phyloP scores from a whole-genome alignment of 2,888 invertebrate genomes.

The Eristalinus sepulchralis region DNA sequence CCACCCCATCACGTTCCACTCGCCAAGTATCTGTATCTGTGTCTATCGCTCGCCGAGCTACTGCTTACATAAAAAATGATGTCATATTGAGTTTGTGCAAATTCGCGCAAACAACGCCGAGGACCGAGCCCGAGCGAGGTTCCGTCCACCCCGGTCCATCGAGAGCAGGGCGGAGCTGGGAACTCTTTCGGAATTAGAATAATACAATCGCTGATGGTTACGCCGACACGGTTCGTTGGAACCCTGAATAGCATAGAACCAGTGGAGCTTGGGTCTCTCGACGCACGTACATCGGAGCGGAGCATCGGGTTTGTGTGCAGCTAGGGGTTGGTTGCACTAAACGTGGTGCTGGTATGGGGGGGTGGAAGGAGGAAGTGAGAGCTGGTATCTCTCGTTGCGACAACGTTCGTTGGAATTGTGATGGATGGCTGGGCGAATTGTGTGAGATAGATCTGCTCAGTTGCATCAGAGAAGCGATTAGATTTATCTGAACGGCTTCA shows the following conservation, averaged over 20 bases:
- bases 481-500: conserved; percentile 53
- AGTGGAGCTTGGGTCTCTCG: conserved; percentile 48
- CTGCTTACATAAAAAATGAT: conserved; percentile 67
- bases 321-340: conserved; percentile 25
- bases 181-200: conserved; percentile 40
- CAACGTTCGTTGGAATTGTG: conserved; percentile 45
- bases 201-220: conserved; percentile 58
- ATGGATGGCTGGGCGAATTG: conserved; percentile 55
- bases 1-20: conserved; percentile 13
- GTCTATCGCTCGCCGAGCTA: conserved; percentile 32
- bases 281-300: conserved; percentile 10
- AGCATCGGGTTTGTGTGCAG: background rate
- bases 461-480: conserved; percentile 56
- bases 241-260: conserved; percentile 57
- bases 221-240: conserved; percentile 63
- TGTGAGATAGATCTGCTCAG: conserved; percentile 37
- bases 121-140: conserved; percentile 23
- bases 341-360: background rate
- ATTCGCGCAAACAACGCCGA: conserved; percentile 48
- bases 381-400: background rate
- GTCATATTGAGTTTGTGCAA: conserved; percentile 61
- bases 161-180: background rate
- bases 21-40: conserved; percentile 16
- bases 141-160: background rate
- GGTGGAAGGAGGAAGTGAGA: background rate